Evolutionary conservation across 30 jellyfish, hydroid and myxozoan genomes (phyloP), one percentile per base, ranked within the genome.

Genomic region (Sanderia malayensis): DNA sequence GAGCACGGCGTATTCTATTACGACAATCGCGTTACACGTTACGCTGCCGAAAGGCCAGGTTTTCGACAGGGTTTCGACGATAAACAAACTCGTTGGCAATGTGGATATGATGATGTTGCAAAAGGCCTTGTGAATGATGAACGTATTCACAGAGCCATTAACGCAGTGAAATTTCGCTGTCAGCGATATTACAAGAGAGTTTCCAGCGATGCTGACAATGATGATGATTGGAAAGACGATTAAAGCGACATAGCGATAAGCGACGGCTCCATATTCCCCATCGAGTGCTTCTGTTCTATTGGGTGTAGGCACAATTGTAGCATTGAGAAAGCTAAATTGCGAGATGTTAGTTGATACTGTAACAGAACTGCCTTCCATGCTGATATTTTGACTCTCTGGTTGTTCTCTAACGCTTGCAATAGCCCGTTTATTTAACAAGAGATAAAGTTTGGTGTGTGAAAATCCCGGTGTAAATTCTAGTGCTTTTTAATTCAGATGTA

Each of bases 41-140:
- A 62, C 46, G 18, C 58, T 44, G 11, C 74, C 74, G 29, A 62
- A 28, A 25, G 74, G 74, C 74, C 74, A 62, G n/a, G 21, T 62
- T 31, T 28, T 24, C 10, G 29, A 23, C 25, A 44, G 27, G 29
- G 57, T 62, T 62, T 62, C 37, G 57, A 62, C 52, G 52, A 62
- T 7, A 29, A 2, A 62, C 10, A 23, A 25, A 13, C 18, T 23
- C 18, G 49, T 27, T 4, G 74, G 74, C 0, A 62, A 21, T 0
- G 25, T 20, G n/a, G 74, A 62, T 27, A 62, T 62, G 55, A 62
- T 62, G 58, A 62, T 62, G 57, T 31, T 62, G 25, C 74, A 62
- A n/a, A 62, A 19, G 4, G 49, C 46, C 28, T 62, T 62, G 58
- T 62, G 53, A 11, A 62, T 62, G 74, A 62, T 44, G 29, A 13